Percentiles rank a stretch among this genome's conserved stretches.
Evolutionary conservation across 1,140 invertebrate genomes (phyloP).

Genomic region (Tetragnatha versicolor): DNA sequence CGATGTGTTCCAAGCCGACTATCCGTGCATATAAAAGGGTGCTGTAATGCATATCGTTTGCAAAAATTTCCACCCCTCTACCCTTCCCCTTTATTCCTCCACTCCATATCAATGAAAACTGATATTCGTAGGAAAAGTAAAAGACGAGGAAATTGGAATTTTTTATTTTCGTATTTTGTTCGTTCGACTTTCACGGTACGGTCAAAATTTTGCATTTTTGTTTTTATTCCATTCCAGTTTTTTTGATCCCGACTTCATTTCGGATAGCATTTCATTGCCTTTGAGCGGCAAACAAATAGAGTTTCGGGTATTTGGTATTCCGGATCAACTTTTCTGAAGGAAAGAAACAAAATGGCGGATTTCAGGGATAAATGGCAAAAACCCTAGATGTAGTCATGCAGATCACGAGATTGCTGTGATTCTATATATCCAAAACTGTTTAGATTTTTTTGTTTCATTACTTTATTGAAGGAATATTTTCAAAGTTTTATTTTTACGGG

Average conservation of each 20-base stretch:
- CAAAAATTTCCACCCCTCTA: too few relatives aligned
- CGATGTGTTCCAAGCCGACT: conserved; percentile 4
- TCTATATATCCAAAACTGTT: too few relatives aligned
- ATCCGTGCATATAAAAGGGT: background rate
- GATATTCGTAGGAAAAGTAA: conserved; percentile 19
- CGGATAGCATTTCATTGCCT: conserved; percentile 11
- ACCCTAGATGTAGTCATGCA: too few relatives aligned
- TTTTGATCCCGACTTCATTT: conserved; percentile 21
- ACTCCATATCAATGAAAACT: conserved; percentile 11
- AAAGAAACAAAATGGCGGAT: background rate
- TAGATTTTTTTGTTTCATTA: too few relatives aligned
- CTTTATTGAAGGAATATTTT: too few relatives aligned
- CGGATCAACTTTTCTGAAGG: background rate
- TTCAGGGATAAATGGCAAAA: too few relatives aligned
- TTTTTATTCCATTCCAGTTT: too few relatives aligned
- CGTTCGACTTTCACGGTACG: too few relatives aligned
- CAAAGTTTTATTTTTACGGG: too few relatives aligned
- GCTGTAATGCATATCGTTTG: conserved; percentile 22
- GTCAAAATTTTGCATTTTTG: too few relatives aligned
- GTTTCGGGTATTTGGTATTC: conserved; percentile 13
- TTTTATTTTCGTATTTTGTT: background rate
- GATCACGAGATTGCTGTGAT: too few relatives aligned
- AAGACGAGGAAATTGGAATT: conserved; percentile 8
- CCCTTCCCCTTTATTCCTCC: too few relatives aligned
- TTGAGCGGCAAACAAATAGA: conserved; percentile 18